These are phyloP conservation scores for Stigmatopora nigra DNA, from an alignment of 2,113 vertebrate genomes.

Conservation along the genomic window DNA sequence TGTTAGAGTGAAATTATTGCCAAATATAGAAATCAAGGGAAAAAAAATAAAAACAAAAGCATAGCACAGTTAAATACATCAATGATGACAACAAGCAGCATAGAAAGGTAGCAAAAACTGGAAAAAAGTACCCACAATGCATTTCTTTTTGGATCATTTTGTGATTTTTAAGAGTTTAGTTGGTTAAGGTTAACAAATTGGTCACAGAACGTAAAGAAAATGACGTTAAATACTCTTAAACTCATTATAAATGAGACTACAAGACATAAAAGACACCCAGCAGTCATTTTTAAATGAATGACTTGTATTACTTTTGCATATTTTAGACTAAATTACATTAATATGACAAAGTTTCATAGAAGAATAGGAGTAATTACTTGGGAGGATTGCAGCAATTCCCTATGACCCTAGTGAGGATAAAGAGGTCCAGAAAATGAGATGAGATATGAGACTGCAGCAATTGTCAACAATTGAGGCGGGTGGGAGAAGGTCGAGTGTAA, in stretches of 20 bases:
- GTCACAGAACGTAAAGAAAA: constrained; percentile 15
- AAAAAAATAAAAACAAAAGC: background rate
- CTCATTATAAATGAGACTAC: constrained; percentile 27
- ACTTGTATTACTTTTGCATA: constrained; percentile 5
- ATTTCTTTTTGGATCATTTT: background rate
- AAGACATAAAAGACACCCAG: constrained; percentile 32
- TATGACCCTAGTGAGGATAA: too few species aligned
- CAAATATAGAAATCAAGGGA: background rate
- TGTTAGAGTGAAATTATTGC: background rate
- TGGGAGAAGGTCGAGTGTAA: constrained; percentile 19
- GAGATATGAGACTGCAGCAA: constrained; percentile 5
- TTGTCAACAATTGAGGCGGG: constrained; percentile 14
- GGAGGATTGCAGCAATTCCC: constrained; percentile 34
- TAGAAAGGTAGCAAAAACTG: background rate
- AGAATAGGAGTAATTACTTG: constrained; percentile 37
- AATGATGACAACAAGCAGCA: background rate
- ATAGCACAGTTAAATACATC: background rate
- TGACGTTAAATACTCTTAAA: constrained; percentile 27
- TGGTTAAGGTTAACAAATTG: background rate
- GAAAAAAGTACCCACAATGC: background rate
- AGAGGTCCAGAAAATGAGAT: too few species aligned
- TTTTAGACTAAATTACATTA: constrained; percentile 43
- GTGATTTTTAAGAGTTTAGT: constrained; percentile 1
- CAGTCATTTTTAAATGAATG: constrained; percentile 28
- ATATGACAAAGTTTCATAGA: constrained; percentile 47